phyloP scores from a whole-genome alignment of 30 jellyfish, hydroid and myxozoan species.

The Sanderia malayensis region DNA sequence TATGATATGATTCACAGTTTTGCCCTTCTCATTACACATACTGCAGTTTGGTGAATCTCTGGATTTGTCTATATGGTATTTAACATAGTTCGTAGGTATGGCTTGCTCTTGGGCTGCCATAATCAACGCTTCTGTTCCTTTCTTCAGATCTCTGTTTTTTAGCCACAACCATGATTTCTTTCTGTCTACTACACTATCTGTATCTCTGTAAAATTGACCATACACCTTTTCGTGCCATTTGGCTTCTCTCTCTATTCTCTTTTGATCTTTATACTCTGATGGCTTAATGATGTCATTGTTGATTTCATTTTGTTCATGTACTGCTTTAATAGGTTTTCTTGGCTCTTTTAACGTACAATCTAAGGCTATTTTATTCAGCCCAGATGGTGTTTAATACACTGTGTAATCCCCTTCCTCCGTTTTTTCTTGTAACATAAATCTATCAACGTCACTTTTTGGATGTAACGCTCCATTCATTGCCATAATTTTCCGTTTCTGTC shows the following conservation, averaged over 20 bases:
- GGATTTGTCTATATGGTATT: not conserved
- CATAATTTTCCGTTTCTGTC: constrained; percentile 15
- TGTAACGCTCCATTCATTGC: constrained; percentile 25
- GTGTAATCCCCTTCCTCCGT: constrained; percentile 45
- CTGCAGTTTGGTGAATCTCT: constrained; percentile 1
- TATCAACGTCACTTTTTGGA: constrained; percentile 32
- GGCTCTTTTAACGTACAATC: constrained; percentile 16
- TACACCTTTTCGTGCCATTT: constrained; percentile 46
- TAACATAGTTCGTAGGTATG: constrained; percentile 16
- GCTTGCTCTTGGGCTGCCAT: constrained; percentile 16
- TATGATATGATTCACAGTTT: constrained; percentile 3
- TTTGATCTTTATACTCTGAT: constrained; percentile 50
- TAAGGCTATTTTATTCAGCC: constrained; percentile 11
- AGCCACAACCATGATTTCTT: constrained; percentile 48
- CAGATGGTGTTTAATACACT: constrained; percentile 29
- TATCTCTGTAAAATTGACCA: constrained; percentile 36
- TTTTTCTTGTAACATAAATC: constrained; percentile 33
- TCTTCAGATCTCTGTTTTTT: constrained; percentile 21
- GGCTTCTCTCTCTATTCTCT: constrained; percentile 7
- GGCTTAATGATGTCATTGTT: constrained; percentile 42
- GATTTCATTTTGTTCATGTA: constrained; percentile 11
- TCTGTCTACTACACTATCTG: constrained; percentile 32
- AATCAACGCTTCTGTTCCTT: constrained; percentile 40
- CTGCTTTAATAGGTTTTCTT: constrained; percentile 22
- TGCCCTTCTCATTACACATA: constrained; percentile 1